Evolutionary conservation across 2,888 invertebrate species (phyloP).

Genomic region (Cylindroiulus punctatus): DNA sequence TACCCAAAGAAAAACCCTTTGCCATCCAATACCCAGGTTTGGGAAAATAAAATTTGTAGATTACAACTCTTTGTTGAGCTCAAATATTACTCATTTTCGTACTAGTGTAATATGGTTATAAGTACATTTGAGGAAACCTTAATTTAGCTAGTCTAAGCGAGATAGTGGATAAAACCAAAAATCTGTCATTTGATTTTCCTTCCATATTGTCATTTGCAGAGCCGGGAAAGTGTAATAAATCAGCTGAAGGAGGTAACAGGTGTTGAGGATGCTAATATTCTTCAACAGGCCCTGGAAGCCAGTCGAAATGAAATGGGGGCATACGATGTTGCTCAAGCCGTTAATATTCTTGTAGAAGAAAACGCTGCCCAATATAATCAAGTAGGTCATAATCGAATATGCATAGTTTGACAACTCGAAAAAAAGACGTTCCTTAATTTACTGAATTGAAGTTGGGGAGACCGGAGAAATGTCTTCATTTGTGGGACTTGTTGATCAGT

Average conservation of each 20-base stretch:
- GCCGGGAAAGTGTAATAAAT: conserved; percentile 57
- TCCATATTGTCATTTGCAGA: conserved; percentile 53
- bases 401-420: background rate
- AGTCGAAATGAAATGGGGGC: conserved; percentile 63
- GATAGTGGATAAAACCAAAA: no score
- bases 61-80: no score
- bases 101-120: no score
- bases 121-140: no score
- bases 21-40: no score
- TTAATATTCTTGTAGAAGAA: conserved; percentile 63
- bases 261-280: conserved; percentile 62
- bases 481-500: background rate
- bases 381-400: background rate
- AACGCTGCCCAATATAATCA: conserved; percentile 58
- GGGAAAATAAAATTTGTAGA: no score
- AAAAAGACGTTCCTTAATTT: background rate
- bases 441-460: background rate
- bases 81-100: no score
- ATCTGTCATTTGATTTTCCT: no score
- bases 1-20: no score
- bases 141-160: no score
- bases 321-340: conserved; percentile 65
- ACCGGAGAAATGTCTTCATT: background rate
- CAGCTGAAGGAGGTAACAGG: conserved; percentile 61
- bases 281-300: conserved; percentile 63